Base-by-base conservation (phyloP, 1,140 invertebrate species). In the Lasaia peninsularis region DNA sequence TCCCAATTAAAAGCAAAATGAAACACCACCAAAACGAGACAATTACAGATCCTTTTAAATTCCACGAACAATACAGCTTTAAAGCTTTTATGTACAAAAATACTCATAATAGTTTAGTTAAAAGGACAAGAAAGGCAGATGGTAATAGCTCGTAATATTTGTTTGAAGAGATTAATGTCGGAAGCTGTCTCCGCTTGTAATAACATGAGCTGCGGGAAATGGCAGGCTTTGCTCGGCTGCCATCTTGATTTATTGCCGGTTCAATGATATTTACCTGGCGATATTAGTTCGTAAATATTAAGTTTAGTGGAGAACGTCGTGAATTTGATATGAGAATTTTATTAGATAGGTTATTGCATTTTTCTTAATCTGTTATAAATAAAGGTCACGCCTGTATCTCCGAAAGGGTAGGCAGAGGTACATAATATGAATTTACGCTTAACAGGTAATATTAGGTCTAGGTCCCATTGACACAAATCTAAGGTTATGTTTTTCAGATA, bases 121-220 rank as follows among this genome's bases (percentile, higher is more conserved):
- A 48, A 48, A 48, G 4, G 44, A 24, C 20, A 48, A 48, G 44
- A 20, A 48, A 48, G 14, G 53, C 53, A 55, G 53, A 55, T 73
- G 71, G 53, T 61, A 64, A 67, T 62, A 56, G 44, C 59, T 60
- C 40, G 65, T 65, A 70, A 68, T 68, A 63, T 68, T 74, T 74
- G 71, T 65, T 56, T 62, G 52, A 62, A 61, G 58, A 71, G 69
- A 74, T 74, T 69, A 71, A 71, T 74, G 71, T 69, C 68, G 64
- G 59, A 55, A 56, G 53, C 53, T 56, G 53, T 58, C 55, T 51
- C 59, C 64, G 65, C 33, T 53, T 52, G 59, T 63, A 65, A 65
- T 71, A 68, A 68, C 56, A 65, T 37, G 48, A 34, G 50, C 52
- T 44, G 54, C 58, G 54, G 53, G 49, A 48, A 56, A 44, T 18